Conservation (phyloP, 2,797 vertebrate genomes). For the Thaleichthys pacificus region DNA sequence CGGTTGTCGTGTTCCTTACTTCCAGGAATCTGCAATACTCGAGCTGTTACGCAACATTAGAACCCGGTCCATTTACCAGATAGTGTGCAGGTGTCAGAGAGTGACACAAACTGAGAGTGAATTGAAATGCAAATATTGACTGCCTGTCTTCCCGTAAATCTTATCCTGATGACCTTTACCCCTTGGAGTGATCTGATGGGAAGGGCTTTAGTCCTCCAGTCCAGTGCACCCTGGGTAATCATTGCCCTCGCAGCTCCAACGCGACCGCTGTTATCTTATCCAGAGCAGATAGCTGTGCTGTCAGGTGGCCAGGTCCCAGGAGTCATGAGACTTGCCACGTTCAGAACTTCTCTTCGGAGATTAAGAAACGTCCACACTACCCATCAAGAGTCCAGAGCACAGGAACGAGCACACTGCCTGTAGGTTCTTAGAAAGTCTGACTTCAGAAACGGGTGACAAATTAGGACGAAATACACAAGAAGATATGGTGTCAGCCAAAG, state of each 20-base stretch:
- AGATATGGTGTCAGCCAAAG: no score
- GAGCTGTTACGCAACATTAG: slow-evolving; percentile 39
- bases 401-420: no score
- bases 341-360: not conserved
- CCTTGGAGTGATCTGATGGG: not conserved
- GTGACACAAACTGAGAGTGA: not conserved
- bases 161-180: slow-evolving; percentile 11
- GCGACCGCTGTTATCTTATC: slow-evolving; percentile 36
- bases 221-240: slow-evolving; percentile 1
- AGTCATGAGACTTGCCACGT: not conserved
- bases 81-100: slow-evolving; percentile 11
- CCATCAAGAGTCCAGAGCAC: no score
- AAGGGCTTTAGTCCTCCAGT: not conserved
- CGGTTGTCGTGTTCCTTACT: slow-evolving; percentile 14
- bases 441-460: no score
- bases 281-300: slow-evolving; percentile 16
- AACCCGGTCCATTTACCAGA: slow-evolving; percentile 20
- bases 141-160: not conserved
- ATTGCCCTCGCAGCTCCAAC: not conserved
- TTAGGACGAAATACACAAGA: no score
- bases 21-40: not conserved
- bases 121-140: slow-evolving; percentile 19
- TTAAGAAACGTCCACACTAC: no score
- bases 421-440: no score
- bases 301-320: slow-evolving; percentile 39